Base-by-base conservation (phyloP, 2,113 vertebrate genomes). In the Nothocercus nigrocapillus region DNA sequence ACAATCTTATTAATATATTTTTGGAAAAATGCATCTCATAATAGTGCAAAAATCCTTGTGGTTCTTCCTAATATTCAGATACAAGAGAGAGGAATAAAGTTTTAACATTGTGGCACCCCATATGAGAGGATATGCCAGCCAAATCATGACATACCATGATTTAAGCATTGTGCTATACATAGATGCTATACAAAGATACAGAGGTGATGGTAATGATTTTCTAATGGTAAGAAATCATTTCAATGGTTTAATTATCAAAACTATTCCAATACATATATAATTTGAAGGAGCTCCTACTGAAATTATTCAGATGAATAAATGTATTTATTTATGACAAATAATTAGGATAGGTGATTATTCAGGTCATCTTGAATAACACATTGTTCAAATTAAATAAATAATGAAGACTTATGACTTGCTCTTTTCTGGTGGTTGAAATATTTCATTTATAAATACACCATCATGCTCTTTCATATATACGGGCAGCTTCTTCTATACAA, bases 401-500 rank as follows among this genome's bases (percentile, higher is more conserved):
- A 2, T 51, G n/a, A 76, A 82, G 62, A 40, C 2, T 63, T 82
- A 68, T 19, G 8, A 56, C 17, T 63, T 1, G 12, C 45, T 82
- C 5, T 93, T 85, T 77, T 53, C 30, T 20, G 42, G 6, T 40
- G 72, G 76, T 62, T 86, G 9, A 76, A 82, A 82, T 56, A 16
- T 73, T 96, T 89, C 76, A 61, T 96, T 89, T 44, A 82, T 85
- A 89, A 75, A 84, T 51, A 68, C 7, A 84, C 4, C 13, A 36
- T 5, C 8, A 27, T n/a, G 2, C 69, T 32, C 18, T 81, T 85
- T 75, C 32, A 72, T 27, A 45, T 69, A 75, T 8, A 80, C 76
- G 64, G 22, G 3, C 7, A 82, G 0, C 2, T 47, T 22, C 11
- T 68, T 79, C 53, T 54, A 25, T 15, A 7, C 14, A 66, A 85